Evolutionary conservation across 2,113 vertebrate species (phyloP), one percentile per base, ranked within the genome.

Genomic region (Drymodes brunneopygia): DNA sequence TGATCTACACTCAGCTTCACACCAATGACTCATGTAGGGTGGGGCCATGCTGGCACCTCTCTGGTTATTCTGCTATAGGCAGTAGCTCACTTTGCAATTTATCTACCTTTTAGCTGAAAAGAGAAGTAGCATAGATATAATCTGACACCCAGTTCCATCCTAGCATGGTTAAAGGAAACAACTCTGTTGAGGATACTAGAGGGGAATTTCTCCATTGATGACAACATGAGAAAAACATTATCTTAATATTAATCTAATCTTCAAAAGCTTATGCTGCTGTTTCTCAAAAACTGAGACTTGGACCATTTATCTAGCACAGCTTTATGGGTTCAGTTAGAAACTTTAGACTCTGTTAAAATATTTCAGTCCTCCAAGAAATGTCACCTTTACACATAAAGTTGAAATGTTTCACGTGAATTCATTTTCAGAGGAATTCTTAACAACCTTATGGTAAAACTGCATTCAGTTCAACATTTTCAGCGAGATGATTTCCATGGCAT

Each of bases 181-280:
- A 23, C n/a, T 93, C 12, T 72, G 38, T 48, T 79, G 53, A 95
- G 92, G 88, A 92, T 96, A 92, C 84, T 93, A 79, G 80, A 93
- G 95, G 95, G 94, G 92, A 96, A 97, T 95, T 94, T 90, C 88
- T 96, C n/a, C 45, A 88, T 89, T 83, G 92, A 95, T 96, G 95
- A 96, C 92, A 97, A 86, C 90, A 94, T 93, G 92, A 96, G 95
- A 97, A 93, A 96, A 96, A 74, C 33, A 90, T 86, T 93, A 96
- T 96, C 95, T 78, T 86, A 93, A 65, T 90, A 86, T 84, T 83
- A 88, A 94, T 93, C 90, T 94, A 71, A 88, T 88, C 88, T 92
- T 90, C 86, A 92, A 92, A 94, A 92, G 75, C 40, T 93, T 84
- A 61, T 92, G 67, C 75, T 92, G 50, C 60, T 90, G 33, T 90